Percentiles rank a stretch among this genome's conserved stretches.
phyloP scores from a whole-genome alignment of 2,113 vertebrate genomes.

The Sinocyclocheilus grahami region DNA sequence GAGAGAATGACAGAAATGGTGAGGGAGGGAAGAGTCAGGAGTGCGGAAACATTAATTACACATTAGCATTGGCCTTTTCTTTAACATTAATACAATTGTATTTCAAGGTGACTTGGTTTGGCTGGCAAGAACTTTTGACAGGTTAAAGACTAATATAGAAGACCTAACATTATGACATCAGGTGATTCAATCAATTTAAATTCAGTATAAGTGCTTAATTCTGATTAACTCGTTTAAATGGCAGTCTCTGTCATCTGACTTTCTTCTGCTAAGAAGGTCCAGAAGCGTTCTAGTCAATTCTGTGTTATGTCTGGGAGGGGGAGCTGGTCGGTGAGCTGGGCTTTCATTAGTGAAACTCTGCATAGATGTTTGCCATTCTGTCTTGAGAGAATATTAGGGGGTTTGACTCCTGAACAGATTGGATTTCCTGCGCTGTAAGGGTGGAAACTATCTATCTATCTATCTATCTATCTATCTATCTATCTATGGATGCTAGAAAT shows the following conservation, averaged over 20 bases:
- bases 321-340: background rate
- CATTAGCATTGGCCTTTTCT: too few species aligned
- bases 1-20: background rate
- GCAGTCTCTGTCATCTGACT: background rate
- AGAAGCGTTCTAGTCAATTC: conserved; percentile 25
- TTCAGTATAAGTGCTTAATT: background rate
- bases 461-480: background rate
- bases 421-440: background rate
- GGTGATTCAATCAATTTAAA: background rate
- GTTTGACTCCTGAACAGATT: conserved; percentile 31
- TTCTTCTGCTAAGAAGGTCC: background rate
- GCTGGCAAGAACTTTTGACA: background rate
- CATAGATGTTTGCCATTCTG: conserved; percentile 30
- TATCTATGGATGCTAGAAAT: too few species aligned
- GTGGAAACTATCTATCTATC: conserved; percentile 7
- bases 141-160: background rate
- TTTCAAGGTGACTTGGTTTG: background rate
- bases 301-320: background rate
- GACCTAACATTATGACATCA: background rate
- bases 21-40: background rate
- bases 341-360: conserved; percentile 37
- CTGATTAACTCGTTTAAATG: background rate
- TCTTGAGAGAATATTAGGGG: conserved; percentile 9
- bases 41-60: background rate
- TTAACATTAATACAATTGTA: background rate